Conservation (phyloP, 2,113 vertebrate genomes). For the Daphoenositta chrysoptera region DNA sequence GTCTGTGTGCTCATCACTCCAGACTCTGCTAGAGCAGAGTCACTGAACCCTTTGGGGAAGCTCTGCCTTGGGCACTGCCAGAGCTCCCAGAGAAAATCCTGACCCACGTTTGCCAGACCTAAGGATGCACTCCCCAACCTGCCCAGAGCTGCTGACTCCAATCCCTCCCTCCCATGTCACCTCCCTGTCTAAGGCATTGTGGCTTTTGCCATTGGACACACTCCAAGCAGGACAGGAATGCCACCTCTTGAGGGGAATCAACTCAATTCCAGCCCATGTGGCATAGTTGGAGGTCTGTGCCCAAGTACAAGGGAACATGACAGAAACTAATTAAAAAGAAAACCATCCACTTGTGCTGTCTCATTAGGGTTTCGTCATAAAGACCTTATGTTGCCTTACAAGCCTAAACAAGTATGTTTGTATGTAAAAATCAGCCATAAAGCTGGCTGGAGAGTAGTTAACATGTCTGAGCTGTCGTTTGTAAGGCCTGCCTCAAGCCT, state of each 20-base stretch:
- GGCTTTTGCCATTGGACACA: background rate
- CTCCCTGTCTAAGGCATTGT: background rate
- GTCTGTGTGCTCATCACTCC: background rate
- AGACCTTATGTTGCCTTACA: conserved; percentile 22
- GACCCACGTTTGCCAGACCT: background rate
- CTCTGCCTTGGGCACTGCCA: background rate
- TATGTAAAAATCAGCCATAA: background rate
- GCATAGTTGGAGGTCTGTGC: background rate
- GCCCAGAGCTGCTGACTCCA: background rate
- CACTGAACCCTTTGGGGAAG: background rate
- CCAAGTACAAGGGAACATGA: background rate
- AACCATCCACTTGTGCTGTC: conserved; percentile 17
- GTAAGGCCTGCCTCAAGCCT: background rate
- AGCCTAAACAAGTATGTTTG: conserved; percentile 8
- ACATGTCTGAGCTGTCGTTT: background rate
- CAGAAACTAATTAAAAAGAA: conserved; percentile 22
- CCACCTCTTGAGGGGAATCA: background rate
- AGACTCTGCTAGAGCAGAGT: background rate
- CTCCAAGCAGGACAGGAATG: background rate
- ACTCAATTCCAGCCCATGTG: background rate
- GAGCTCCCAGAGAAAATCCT: background rate
- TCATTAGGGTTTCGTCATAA: conserved; percentile 7
- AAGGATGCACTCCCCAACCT: background rate
- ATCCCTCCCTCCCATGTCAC: background rate
- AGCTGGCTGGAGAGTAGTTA: background rate